Conservation (phyloP, 2,797 vertebrate genomes). For the Melanotaenia trifasciata region DNA sequence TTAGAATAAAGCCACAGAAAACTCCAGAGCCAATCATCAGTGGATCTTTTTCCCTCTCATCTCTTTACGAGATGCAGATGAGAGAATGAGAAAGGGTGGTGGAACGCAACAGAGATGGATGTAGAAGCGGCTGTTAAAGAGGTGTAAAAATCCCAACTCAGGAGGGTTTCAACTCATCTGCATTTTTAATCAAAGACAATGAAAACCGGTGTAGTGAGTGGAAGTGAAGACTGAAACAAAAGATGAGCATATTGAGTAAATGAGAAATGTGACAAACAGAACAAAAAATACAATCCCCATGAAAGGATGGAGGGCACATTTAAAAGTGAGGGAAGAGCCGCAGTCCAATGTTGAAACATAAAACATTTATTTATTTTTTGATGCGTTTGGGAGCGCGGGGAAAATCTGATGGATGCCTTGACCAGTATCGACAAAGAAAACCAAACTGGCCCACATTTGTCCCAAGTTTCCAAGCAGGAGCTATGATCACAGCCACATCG, state of each 20-base stretch:
- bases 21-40: constrained; percentile 48
- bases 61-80: constrained; percentile 31
- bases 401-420: constrained; percentile 65
- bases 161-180: constrained; percentile 60
- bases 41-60: constrained; percentile 28
- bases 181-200: constrained; percentile 62
- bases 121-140: constrained; percentile 39
- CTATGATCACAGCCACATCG: constrained; percentile 39
- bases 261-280: constrained; percentile 24
- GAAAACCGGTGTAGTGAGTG: background rate
- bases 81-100: constrained; percentile 9
- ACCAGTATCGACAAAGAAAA: constrained; percentile 52
- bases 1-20: constrained; percentile 31
- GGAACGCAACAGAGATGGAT: background rate
- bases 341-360: constrained; percentile 48
- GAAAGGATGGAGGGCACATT: constrained; percentile 18
- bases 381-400: constrained; percentile 40
- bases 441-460: constrained; percentile 60
- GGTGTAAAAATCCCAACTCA: constrained; percentile 52
- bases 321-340: constrained; percentile 13
- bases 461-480: constrained; percentile 36
- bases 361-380: constrained; percentile 62
- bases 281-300: constrained; percentile 28
- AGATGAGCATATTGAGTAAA: background rate
- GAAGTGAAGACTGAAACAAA: background rate